phyloP scores from a whole-genome alignment of 2,113 vertebrate species.

The Vidua macroura region DNA sequence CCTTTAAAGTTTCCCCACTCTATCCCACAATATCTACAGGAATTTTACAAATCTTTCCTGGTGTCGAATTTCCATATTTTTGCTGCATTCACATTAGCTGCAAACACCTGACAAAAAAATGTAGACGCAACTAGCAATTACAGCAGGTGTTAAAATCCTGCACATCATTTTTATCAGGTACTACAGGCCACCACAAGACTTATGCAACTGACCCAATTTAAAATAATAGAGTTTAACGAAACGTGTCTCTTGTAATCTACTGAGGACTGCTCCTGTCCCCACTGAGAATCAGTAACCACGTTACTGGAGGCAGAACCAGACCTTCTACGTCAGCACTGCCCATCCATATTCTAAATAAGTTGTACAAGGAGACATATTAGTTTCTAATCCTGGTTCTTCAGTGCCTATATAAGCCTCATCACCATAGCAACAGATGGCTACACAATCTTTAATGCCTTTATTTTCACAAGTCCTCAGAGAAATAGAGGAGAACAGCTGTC shows the following conservation, averaged over 20 bases:
- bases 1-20: not conserved
- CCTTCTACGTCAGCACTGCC: not conserved
- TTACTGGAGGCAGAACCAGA: slow-evolving; percentile 26
- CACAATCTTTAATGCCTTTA: slow-evolving; percentile 44
- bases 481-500: slow-evolving; percentile 18
- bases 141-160: not conserved
- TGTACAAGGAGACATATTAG: slow-evolving; percentile 30
- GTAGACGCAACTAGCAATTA: not conserved
- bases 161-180: not conserved
- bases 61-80: not conserved
- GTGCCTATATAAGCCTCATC: slow-evolving; percentile 20
- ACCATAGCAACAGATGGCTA: slow-evolving; percentile 53
- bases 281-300: not conserved
- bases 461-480: slow-evolving; percentile 52
- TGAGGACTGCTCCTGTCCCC: not conserved
- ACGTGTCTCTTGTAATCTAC: not conserved
- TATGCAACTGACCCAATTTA: slow-evolving; percentile 33
- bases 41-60: not conserved
- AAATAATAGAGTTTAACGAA: not conserved
- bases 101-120: not conserved
- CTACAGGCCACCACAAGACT: not conserved
- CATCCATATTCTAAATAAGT: slow-evolving; percentile 33
- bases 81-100: not conserved
- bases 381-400: slow-evolving; percentile 26
- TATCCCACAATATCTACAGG: not conserved